Evolutionary conservation across 2,888 invertebrate species (phyloP).

Genomic region (Folsomia candida): DNA sequence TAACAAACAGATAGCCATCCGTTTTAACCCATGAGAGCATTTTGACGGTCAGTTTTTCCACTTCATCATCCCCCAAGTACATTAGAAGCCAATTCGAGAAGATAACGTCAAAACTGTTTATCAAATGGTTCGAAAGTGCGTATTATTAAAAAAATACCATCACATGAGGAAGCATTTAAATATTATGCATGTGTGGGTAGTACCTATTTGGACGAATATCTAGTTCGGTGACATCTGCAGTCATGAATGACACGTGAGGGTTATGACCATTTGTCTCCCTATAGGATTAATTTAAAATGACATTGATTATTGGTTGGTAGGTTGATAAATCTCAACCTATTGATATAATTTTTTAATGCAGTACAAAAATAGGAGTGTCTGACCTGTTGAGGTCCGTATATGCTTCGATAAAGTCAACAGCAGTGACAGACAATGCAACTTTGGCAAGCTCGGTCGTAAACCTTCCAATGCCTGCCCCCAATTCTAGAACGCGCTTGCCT

Average conservation of each 20-base stretch:
- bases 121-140: neutral
- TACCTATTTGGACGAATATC: conserved; percentile 52
- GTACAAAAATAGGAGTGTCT: too few species aligned
- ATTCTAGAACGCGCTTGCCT: conserved; percentile 57
- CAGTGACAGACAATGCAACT: conserved; percentile 55
- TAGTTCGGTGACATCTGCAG: conserved; percentile 58
- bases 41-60: conserved; percentile 55
- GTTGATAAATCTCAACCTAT: too few species aligned
- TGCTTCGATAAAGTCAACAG: conserved; percentile 60
- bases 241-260: conserved; percentile 56
- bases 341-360: too few species aligned
- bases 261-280: conserved; percentile 54
- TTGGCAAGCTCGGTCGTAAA: conserved; percentile 58
- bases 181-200: neutral
- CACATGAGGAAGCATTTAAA: too few species aligned
- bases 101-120: conserved; percentile 57
- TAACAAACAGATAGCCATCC: conserved; percentile 57
- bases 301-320: too few species aligned
- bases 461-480: conserved; percentile 60
- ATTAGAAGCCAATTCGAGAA: conserved; percentile 63
- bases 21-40: conserved; percentile 58
- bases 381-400: conserved; percentile 59
- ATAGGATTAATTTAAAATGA: too few species aligned
- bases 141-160: neutral
- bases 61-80: conserved; percentile 59